These are phyloP conservation scores for Arge pagana DNA, from an alignment of 2,888 invertebrate genomes.

Conservation along the genomic window DNA sequence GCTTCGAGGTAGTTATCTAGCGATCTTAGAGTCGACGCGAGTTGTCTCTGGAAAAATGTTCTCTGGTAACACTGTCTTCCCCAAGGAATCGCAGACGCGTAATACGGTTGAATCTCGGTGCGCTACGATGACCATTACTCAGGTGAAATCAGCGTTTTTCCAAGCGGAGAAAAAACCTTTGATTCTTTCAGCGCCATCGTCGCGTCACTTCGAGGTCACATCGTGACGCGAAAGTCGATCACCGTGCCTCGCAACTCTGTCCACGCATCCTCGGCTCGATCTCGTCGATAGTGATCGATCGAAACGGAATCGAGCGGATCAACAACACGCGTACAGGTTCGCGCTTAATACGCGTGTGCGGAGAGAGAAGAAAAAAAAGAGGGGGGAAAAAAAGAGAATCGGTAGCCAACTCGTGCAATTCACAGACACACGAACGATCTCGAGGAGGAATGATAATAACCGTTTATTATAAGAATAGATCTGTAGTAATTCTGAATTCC, in stretches of 20 bases:
- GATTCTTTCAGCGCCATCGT: conserved; percentile 14
- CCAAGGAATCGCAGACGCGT: conserved; percentile 17
- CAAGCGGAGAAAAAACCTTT: conserved; percentile 38
- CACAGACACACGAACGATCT: neutral
- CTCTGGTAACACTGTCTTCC: too few species aligned
- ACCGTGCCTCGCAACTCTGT: conserved; percentile 34
- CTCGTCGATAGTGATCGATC: conserved; percentile 28
- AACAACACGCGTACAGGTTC: too few species aligned
- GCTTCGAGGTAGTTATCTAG: too few species aligned
- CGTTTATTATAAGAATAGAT: conserved; percentile 17
- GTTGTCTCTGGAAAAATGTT: too few species aligned
- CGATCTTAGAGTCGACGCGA: too few species aligned
- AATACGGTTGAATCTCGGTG: conserved; percentile 28
- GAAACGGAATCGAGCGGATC: too few species aligned
- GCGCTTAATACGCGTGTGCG: too few species aligned
- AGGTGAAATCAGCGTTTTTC: conserved; percentile 55
- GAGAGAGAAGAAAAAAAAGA: too few species aligned
- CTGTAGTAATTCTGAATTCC: conserved; percentile 19
- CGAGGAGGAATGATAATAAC: conserved; percentile 12
- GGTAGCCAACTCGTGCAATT: neutral
- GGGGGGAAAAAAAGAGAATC: too few species aligned
- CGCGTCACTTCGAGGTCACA: conserved; percentile 52
- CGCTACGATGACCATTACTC: conserved; percentile 52
- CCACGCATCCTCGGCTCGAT: conserved; percentile 26
- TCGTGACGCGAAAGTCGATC: conserved; percentile 56